Percentiles rank a stretch among this genome's conserved stretches.
Conservation (phyloP, 2,113 vertebrate genomes). For the Oceanodroma tethys region DNA sequence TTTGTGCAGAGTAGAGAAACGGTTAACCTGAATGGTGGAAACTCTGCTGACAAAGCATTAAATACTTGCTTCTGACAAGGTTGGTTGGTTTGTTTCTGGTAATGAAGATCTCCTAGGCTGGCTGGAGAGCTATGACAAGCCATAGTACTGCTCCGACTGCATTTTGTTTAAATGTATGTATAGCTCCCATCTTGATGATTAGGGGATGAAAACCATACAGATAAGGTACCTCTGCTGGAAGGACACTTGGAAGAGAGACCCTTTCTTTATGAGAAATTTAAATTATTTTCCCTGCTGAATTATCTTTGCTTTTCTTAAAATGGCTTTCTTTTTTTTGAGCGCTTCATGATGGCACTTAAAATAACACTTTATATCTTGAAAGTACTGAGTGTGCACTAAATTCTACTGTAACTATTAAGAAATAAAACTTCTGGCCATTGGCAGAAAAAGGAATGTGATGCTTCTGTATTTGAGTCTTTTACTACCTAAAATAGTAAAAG, state of each 20-base stretch:
- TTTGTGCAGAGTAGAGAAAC: background rate
- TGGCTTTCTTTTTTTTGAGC: background rate
- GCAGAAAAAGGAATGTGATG: background rate
- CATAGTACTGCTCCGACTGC: background rate
- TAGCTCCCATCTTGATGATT: background rate
- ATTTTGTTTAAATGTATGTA: background rate
- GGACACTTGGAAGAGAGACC: background rate
- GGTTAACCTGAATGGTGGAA: background rate
- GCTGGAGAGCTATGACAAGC: background rate
- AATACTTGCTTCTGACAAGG: background rate
- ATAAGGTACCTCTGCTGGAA: background rate
- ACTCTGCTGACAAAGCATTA: background rate
- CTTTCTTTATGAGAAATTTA: background rate
- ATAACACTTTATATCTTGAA: background rate
- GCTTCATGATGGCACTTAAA: background rate
- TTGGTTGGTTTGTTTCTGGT: background rate
- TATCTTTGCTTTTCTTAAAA: background rate
- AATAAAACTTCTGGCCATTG: background rate
- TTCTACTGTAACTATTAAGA: background rate
- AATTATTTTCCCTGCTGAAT: background rate
- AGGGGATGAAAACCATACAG: background rate
- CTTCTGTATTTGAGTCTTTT: background rate
- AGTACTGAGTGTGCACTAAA: background rate
- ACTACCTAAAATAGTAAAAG: background rate
- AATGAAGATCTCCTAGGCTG: background rate